These are phyloP conservation scores for Lottia scabra DNA, from an alignment of 2,888 invertebrate species.

Conservation along the genomic window DNA sequence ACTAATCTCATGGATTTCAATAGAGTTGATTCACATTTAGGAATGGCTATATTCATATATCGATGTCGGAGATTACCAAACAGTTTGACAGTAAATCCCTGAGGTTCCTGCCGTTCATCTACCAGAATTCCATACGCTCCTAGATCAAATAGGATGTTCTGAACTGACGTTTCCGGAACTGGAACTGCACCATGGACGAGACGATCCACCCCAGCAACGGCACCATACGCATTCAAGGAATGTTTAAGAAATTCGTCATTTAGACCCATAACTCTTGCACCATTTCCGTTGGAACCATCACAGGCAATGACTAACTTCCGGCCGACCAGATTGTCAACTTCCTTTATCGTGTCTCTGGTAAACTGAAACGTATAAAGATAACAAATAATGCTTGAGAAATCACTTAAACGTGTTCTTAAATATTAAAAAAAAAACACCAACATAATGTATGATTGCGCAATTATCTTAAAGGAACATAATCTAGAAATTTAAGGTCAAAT, in stretches of 20 bases:
- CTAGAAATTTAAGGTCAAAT: too few relatives aligned
- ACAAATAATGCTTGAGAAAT: too few relatives aligned
- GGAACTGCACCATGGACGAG: constrained; percentile 47
- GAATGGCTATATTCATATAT: constrained; percentile 60
- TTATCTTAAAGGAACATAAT: too few relatives aligned
- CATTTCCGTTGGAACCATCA: constrained; percentile 58
- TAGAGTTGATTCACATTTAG: constrained; percentile 59
- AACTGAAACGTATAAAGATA: constrained; percentile 48
- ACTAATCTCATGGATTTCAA: constrained; percentile 60
- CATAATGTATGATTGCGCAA: too few relatives aligned
- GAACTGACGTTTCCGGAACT: constrained; percentile 49
- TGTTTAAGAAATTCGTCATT: constrained; percentile 59
- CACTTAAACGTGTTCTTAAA: too few relatives aligned
- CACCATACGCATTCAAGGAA: constrained; percentile 59
- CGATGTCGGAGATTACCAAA: constrained; percentile 61
- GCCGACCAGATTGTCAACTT: constrained; percentile 45
- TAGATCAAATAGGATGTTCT: constrained; percentile 61
- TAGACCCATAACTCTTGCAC: constrained; percentile 57
- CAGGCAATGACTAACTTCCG: constrained; percentile 59
- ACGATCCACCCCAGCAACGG: constrained; percentile 59
- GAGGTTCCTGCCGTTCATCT: constrained; percentile 38
- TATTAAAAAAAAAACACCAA: too few relatives aligned
- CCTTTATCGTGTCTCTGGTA: constrained; percentile 47
- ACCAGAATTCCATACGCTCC: constrained; percentile 49
- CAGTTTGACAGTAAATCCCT: constrained; percentile 61